Evolutionary conservation across 1,140 invertebrate species (phyloP).

Genomic region (Leptinotarsa texana): DNA sequence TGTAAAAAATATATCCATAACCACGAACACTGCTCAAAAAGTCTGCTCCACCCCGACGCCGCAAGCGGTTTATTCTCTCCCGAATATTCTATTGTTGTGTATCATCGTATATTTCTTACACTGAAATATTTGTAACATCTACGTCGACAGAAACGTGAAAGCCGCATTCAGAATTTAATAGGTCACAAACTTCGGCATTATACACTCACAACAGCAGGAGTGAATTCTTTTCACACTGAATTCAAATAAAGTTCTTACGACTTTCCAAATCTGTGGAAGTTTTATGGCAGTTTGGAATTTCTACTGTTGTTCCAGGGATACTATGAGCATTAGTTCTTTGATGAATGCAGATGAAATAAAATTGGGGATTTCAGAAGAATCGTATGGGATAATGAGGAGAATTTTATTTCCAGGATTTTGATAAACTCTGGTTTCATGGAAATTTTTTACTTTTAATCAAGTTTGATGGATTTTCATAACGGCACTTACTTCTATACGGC

Average conservation of each 20-base stretch:
- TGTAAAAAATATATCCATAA: background rate
- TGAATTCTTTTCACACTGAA: slow-evolving; percentile 9
- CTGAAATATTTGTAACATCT: slow-evolving; percentile 21
- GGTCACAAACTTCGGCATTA: slow-evolving; percentile 20
- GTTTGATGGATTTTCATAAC: too few species aligned
- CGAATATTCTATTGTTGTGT: slow-evolving; percentile 15
- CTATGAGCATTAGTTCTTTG: background rate
- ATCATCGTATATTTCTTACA: slow-evolving; percentile 22
- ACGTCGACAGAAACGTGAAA: slow-evolving; percentile 10
- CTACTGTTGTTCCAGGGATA: background rate
- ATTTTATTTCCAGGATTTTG: too few species aligned
- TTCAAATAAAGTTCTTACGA: slow-evolving; percentile 10
- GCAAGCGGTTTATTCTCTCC: slow-evolving; percentile 8
- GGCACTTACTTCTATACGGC: too few species aligned
- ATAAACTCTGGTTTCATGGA: too few species aligned
- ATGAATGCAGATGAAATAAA: background rate
- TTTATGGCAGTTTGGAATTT: slow-evolving; percentile 16
- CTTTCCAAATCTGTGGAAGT: slow-evolving; percentile 11
- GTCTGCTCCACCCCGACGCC: slow-evolving; percentile 1
- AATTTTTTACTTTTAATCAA: too few species aligned
- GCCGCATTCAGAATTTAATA: slow-evolving; percentile 16
- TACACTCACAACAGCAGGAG: slow-evolving; percentile 14
- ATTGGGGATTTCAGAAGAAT: too few species aligned
- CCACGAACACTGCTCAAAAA: background rate
- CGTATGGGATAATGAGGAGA: too few species aligned